These are phyloP conservation scores for Caenorhabditis sp. DNA, from an alignment of 2,888 invertebrate genomes.

Conservation along the genomic window DNA sequence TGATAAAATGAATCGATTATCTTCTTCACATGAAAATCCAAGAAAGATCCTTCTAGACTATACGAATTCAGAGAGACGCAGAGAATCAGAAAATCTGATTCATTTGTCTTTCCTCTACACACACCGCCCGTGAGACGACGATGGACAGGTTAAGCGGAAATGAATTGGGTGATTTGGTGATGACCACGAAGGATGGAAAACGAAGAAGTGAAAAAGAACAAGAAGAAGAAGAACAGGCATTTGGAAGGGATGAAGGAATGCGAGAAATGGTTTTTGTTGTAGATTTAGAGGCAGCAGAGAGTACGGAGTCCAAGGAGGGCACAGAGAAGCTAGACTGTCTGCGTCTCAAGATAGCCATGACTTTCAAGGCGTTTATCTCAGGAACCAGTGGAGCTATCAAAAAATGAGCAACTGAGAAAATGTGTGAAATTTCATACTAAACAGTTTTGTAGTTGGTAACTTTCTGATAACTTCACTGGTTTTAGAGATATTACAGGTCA, in stretches of 20 bases:
- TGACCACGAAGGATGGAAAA: slow-evolving; percentile 3
- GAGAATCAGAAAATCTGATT: slow-evolving; percentile 16
- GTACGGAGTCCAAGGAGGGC: too few species aligned
- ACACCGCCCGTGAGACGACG: not conserved
- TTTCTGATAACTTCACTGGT: not conserved
- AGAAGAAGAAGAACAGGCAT: not conserved
- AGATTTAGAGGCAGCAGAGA: not conserved
- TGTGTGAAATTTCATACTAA: too few species aligned
- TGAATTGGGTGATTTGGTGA: slow-evolving; percentile 36
- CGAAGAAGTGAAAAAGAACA: not conserved
- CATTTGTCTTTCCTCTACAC: not conserved
- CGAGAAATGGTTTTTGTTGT: not conserved
- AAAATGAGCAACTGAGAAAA: too few species aligned
- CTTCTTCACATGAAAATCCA: slow-evolving; percentile 7
- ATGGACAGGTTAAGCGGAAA: slow-evolving; percentile 53
- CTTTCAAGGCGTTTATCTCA: not conserved
- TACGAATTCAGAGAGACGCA: slow-evolving; percentile 36
- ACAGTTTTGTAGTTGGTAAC: too few species aligned
- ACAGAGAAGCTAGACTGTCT: too few species aligned
- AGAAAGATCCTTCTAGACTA: slow-evolving; percentile 1
- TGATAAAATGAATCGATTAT: slow-evolving; percentile 43
- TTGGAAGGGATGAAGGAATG: not conserved
- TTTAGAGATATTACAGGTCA: not conserved
- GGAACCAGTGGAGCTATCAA: not conserved
- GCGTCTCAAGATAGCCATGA: too few species aligned